Evolutionary conservation across 2,797 vertebrate genomes (phyloP).

Genomic region (Coregonus suidteri): DNA sequence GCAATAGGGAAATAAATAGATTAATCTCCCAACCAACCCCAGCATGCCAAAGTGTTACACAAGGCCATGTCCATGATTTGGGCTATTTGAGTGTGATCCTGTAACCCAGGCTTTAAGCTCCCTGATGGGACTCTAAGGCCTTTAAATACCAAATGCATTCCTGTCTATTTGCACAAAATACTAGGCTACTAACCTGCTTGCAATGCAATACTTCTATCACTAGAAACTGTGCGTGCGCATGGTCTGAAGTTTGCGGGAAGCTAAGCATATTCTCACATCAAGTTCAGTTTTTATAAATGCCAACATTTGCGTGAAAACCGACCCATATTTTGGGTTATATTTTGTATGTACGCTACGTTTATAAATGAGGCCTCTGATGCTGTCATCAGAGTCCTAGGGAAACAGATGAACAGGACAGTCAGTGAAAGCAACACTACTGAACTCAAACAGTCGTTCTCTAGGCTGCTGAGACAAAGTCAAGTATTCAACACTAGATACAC

Average conservation of each 20-base stretch:
- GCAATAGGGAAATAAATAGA: neutral
- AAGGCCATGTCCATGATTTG: neutral
- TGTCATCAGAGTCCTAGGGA: neutral
- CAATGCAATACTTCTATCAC: neutral
- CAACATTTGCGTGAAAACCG: no score
- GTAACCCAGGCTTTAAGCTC: constrained; percentile 36
- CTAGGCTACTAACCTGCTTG: neutral
- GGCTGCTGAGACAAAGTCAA: no score
- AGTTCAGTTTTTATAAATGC: no score
- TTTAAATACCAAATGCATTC: constrained; percentile 33
- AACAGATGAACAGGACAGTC: neutral
- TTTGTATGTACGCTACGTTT: no score
- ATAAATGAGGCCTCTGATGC: neutral
- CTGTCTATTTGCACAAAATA: constrained; percentile 3
- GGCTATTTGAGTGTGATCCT: constrained; percentile 17
- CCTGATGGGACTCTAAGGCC: constrained; percentile 31
- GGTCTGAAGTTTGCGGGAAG: no score
- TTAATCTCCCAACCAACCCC: neutral
- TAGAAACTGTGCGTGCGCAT: no score
- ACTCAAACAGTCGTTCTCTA: neutral
- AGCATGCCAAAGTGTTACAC: neutral
- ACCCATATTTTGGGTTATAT: no score
- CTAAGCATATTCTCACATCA: no score
- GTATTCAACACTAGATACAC: neutral
- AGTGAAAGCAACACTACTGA: neutral